Percentiles rank a stretch among this genome's conserved stretches.
These are phyloP conservation scores for Ischnus inquisitorius DNA, from an alignment of 2,888 invertebrate species.

Conservation along the genomic window DNA sequence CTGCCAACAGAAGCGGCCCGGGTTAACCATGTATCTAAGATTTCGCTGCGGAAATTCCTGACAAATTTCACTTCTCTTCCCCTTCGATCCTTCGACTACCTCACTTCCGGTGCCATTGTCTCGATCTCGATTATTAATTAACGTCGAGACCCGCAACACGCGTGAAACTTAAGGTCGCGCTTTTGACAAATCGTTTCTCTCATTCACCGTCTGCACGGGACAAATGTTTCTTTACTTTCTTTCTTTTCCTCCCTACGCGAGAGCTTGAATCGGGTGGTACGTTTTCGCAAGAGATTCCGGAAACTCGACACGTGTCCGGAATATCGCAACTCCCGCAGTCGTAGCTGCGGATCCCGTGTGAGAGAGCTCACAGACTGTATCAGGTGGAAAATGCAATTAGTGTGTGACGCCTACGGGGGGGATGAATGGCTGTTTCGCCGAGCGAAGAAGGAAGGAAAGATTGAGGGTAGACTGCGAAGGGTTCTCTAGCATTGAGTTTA, in stretches of 20 bases:
- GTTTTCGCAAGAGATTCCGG: conserved; percentile 52
- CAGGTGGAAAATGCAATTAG: conserved; percentile 64
- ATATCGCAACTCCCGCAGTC: conserved; percentile 42
- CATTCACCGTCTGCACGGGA: conserved; percentile 31
- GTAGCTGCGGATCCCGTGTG: background rate
- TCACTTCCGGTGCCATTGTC: background rate
- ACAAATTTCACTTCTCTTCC: conserved; percentile 34
- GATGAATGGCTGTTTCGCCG: conserved; percentile 25
- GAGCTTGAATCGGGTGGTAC: background rate
- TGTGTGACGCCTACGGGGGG: conserved; percentile 43
- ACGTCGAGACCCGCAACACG: conserved; percentile 17
- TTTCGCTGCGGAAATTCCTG: conserved; percentile 49
- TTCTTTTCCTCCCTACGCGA: background rate
- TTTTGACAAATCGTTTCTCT: conserved; percentile 51
- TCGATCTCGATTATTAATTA: conserved; percentile 28
- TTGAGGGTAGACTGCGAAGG: conserved; percentile 38
- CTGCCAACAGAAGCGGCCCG: conserved; percentile 22
- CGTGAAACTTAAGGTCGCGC: conserved; percentile 14
- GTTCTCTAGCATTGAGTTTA: conserved; percentile 15
- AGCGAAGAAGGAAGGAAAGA: conserved; percentile 22
- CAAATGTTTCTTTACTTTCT: background rate
- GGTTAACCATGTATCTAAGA: conserved; percentile 55
- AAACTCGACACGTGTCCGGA: conserved; percentile 56
- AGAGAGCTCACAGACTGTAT: conserved; percentile 47
- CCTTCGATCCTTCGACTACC: conserved; percentile 11